Conservation (phyloP, 2,113 vertebrate genomes). For the Serinus canaria region DNA sequence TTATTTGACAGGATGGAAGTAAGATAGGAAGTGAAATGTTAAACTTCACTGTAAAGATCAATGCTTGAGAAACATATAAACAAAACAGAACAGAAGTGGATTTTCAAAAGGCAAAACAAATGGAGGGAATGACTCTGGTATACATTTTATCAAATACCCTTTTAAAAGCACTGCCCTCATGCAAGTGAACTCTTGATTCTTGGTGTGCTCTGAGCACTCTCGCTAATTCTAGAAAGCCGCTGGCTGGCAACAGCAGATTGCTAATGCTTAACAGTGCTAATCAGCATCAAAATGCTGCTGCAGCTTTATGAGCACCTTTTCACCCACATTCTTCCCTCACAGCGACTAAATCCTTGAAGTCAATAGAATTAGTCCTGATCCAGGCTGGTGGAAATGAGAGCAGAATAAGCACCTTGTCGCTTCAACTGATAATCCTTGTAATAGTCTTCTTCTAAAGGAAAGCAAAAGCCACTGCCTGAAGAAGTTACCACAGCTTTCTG, state of each 20-base stretch:
- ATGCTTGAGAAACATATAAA: conserved; percentile 23
- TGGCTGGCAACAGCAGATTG: background rate
- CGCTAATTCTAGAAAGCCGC: background rate
- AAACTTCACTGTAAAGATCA: conserved; percentile 52
- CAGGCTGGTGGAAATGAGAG: background rate
- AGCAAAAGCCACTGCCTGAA: background rate
- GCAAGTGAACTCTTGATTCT: background rate
- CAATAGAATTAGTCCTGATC: conserved; percentile 19
- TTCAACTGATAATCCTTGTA: background rate
- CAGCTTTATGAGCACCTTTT: conserved; percentile 31
- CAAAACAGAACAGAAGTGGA: background rate
- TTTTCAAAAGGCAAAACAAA: conserved; percentile 11
- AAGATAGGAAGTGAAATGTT: conserved; percentile 66
- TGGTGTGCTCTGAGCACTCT: background rate
- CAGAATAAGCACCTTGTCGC: background rate
- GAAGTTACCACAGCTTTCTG: background rate
- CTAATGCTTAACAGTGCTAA: background rate
- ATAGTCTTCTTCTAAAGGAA: background rate
- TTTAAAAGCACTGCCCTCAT: background rate
- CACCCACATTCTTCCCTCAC: background rate
- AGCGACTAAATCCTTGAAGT: background rate
- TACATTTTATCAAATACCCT: background rate
- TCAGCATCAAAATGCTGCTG: conserved; percentile 4
- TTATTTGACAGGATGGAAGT: conserved; percentile 53
- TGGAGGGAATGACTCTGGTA: background rate